These are phyloP conservation scores for Peromyscus leucopus DNA, from an alignment of 2,113 vertebrate genomes.

Conservation along the genomic window DNA sequence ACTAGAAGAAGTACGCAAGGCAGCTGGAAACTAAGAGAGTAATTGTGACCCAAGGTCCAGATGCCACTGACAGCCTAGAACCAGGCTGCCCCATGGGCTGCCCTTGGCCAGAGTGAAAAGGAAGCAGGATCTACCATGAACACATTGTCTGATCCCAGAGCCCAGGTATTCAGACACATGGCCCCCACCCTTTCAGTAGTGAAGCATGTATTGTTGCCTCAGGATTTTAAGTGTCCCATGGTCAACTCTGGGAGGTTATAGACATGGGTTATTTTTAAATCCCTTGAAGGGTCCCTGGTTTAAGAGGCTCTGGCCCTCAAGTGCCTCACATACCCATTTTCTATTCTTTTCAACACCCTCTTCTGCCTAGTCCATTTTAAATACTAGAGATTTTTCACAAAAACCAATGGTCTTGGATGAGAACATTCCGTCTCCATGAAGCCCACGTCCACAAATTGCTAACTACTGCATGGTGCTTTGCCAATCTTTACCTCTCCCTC, in stretches of 20 bases:
- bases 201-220: background rate
- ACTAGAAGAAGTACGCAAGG: background rate
- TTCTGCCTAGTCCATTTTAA: background rate
- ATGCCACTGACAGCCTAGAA: background rate
- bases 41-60: background rate
- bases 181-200: background rate
- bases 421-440: background rate
- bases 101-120: background rate
- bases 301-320: background rate
- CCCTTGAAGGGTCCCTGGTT: background rate
- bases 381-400: background rate
- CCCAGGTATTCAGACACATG: background rate
- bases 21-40: background rate
- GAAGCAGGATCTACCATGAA: background rate
- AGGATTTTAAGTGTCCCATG: background rate
- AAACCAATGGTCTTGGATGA: background rate
- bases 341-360: background rate
- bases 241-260: background rate
- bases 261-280: background rate
- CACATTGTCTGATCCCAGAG: background rate
- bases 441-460: background rate
- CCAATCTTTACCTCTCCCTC: background rate
- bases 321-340: background rate
- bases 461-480: background rate
- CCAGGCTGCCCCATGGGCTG: fast-evolving